A percentile compares a stretch with the other conserved stretches of the same genome.
phyloP scores from a whole-genome alignment of 2,888 invertebrate genomes.

The Meloe dianella region DNA sequence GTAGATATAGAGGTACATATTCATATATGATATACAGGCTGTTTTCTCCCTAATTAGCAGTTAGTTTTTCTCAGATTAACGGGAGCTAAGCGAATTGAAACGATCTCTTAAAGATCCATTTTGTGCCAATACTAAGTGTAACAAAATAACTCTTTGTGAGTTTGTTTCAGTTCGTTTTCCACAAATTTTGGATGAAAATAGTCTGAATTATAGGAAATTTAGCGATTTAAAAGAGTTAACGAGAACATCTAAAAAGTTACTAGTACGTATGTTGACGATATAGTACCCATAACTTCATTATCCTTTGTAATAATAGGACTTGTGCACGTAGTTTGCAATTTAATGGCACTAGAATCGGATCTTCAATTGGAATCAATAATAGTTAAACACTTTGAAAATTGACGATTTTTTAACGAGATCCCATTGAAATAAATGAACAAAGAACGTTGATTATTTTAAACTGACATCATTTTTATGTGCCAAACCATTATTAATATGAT shows the following conservation, averaged over 20 bases:
- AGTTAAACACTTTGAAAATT: background rate
- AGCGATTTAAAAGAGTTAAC: constrained; percentile 6
- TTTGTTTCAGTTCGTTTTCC: no score
- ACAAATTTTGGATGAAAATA: no score
- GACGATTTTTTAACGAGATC: background rate
- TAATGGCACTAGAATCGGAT: constrained; percentile 1
- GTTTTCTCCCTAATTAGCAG: no score
- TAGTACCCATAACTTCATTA: constrained; percentile 9
- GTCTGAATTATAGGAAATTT: background rate
- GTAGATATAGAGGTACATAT: background rate
- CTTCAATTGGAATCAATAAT: background rate
- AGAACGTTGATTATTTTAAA: background rate
- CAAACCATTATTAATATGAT: background rate
- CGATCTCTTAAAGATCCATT: no score
- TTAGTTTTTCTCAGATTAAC: no score
- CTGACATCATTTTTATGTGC: background rate
- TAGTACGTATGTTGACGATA: constrained; percentile 7
- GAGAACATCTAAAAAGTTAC: background rate
- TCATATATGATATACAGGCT: background rate
- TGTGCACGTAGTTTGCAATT: constrained; percentile 7
- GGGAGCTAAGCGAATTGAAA: no score
- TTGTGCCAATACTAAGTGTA: no score
- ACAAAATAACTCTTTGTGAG: no score
- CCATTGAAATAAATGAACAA: background rate
- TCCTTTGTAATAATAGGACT: background rate